Percentiles rank a stretch among this genome's conserved stretches.
Evolutionary conservation across 2,113 vertebrate genomes (phyloP).

Genomic region (Bos javanicus): DNA sequence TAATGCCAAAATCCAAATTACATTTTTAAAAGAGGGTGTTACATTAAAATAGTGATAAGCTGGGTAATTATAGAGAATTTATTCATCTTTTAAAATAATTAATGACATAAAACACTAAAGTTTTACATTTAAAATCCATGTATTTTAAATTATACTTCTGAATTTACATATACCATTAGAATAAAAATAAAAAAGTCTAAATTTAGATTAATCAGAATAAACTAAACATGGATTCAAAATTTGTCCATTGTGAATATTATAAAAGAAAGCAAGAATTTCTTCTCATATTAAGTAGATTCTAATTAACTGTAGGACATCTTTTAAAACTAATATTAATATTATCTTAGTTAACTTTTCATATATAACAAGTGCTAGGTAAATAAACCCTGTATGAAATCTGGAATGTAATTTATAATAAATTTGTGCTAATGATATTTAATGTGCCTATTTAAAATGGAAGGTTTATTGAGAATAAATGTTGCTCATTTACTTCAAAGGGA

Average conservation of each 20-base stretch:
- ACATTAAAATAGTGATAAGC: slow-evolving; percentile 61
- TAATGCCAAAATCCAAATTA: slow-evolving; percentile 62
- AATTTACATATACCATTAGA: slow-evolving; percentile 72
- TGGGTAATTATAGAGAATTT: slow-evolving; percentile 75
- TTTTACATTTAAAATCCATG: slow-evolving; percentile 71
- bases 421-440: slow-evolving; percentile 83
- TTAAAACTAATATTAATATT: slow-evolving; percentile 81
- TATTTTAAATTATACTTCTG: slow-evolving; percentile 70
- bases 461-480: slow-evolving; percentile 83
- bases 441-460: slow-evolving; percentile 78
- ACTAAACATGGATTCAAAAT: slow-evolving; percentile 65
- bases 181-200: slow-evolving; percentile 58
- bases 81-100: slow-evolving; percentile 75
- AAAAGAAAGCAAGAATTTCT: slow-evolving; percentile 70
- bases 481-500: slow-evolving; percentile 82
- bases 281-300: slow-evolving; percentile 72
- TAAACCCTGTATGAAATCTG: slow-evolving; percentile 79
- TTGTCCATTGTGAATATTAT: slow-evolving; percentile 70
- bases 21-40: slow-evolving; percentile 63
- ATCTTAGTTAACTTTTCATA: slow-evolving; percentile 82
- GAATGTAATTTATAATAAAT: slow-evolving; percentile 83
- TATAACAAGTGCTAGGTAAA: slow-evolving; percentile 77
- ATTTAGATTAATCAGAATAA: slow-evolving; percentile 70
- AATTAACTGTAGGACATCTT: slow-evolving; percentile 75
- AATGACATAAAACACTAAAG: slow-evolving; percentile 65